Evolutionary conservation across 92 coral and sea anemone genomes (phyloP).

Genomic region (Umimayanthus chanpuru): DNA sequence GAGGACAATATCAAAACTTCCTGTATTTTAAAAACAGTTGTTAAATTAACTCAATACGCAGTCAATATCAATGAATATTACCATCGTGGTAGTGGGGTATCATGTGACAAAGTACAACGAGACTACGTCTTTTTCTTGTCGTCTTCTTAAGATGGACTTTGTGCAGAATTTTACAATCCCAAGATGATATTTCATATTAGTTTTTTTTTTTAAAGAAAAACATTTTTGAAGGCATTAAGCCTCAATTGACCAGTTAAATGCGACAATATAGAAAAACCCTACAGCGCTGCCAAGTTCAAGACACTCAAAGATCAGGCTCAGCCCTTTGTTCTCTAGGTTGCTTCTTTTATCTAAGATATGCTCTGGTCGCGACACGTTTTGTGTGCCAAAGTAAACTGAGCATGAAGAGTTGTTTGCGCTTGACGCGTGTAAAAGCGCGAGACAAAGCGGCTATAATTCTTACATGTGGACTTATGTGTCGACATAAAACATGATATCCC

Average conservation of each 20-base stretch:
- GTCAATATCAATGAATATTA: conserved; percentile 18
- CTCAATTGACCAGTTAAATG: background rate
- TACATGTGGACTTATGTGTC: conserved; percentile 31
- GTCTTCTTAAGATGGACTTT: background rate
- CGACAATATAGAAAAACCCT: background rate
- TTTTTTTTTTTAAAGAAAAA: background rate
- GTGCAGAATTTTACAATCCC: background rate
- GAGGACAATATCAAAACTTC: too few species aligned
- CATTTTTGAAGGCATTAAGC: background rate
- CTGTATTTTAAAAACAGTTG: background rate
- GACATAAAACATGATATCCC: conserved; percentile 19
- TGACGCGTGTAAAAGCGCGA: conserved; percentile 18
- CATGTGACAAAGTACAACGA: background rate
- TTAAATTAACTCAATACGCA: background rate
- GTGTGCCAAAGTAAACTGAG: background rate
- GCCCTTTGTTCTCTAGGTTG: background rate
- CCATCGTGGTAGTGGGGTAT: background rate
- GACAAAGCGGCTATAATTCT: background rate
- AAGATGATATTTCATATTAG: background rate
- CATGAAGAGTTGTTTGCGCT: conserved; percentile 10
- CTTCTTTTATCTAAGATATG: background rate
- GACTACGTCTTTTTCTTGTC: background rate
- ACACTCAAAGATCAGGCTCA: background rate
- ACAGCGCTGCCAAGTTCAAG: background rate
- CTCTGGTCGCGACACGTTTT: background rate